These are phyloP conservation scores for Euspilapteryx auroguttella DNA, from an alignment of 2,888 invertebrate species.

Conservation along the genomic window DNA sequence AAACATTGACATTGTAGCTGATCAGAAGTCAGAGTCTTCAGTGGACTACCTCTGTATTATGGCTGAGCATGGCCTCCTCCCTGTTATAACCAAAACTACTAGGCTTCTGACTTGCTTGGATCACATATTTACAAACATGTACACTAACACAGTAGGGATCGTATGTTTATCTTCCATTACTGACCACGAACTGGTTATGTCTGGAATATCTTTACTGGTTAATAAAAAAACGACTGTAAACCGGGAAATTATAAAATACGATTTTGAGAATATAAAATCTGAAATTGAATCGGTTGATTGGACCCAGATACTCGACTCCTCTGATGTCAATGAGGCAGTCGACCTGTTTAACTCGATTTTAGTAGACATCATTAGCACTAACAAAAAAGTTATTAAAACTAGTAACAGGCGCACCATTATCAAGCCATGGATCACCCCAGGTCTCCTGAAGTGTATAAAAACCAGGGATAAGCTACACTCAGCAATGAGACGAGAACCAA, in stretches of 20 bases:
- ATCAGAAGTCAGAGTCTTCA: not conserved
- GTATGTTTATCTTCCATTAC: not conserved
- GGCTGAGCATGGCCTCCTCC: not conserved
- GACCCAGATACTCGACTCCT: not conserved
- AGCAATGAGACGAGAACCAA: not conserved
- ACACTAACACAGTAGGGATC: not conserved
- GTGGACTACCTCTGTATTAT: not conserved
- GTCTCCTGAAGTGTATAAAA: not conserved
- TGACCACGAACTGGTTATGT: not conserved
- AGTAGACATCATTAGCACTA: not conserved
- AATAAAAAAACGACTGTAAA: too few relatives aligned
- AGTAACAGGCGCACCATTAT: not conserved
- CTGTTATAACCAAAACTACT: not conserved
- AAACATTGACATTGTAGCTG: not conserved
- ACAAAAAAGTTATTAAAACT: not conserved
- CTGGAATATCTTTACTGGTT: not conserved
- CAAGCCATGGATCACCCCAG: not conserved
- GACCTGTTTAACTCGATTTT: not conserved
- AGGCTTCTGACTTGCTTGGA: not conserved
- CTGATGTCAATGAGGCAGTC: not conserved
- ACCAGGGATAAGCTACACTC: not conserved
- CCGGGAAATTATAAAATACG: not conserved
- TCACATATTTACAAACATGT: not conserved
- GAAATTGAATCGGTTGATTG: not conserved
- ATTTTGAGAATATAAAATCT: not conserved